These are phyloP conservation scores for Lepidonotus clava DNA, from an alignment of 2,888 invertebrate genomes.

Conservation along the genomic window DNA sequence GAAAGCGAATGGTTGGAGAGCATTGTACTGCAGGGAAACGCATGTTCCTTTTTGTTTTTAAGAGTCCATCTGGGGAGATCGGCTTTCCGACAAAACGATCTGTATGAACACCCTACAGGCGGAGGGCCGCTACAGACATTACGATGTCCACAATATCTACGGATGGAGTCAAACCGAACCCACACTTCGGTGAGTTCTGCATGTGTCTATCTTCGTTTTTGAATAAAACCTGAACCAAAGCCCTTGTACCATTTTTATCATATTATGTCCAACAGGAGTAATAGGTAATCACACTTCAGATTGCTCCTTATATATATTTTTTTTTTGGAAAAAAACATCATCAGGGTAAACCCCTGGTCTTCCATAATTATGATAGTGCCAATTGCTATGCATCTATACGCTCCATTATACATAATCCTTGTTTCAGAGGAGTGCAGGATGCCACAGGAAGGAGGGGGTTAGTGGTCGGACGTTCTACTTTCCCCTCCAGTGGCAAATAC, in stretches of 20 bases:
- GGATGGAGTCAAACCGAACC: conserved; percentile 64
- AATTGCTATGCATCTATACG: too few species aligned
- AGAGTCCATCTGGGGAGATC: conserved; percentile 49
- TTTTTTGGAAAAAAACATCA: too few species aligned
- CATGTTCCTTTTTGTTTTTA: neutral
- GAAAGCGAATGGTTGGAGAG: too few species aligned
- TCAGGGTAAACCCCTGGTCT: too few species aligned
- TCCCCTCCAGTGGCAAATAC: conserved; percentile 74
- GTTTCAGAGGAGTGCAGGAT: conserved; percentile 53
- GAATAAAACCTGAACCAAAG: neutral
- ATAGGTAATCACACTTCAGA: too few species aligned
- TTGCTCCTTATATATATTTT: too few species aligned
- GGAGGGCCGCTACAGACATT: conserved; percentile 69
- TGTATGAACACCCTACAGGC: conserved; percentile 80
- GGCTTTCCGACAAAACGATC: conserved; percentile 72
- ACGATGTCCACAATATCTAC: conserved; percentile 78
- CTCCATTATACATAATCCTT: neutral
- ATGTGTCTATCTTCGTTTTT: neutral
- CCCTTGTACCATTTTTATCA: too few species aligned
- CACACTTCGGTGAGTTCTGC: conserved; percentile 13
- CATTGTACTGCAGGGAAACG: too few species aligned
- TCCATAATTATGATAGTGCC: too few species aligned
- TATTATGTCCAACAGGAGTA: too few species aligned
- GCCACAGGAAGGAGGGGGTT: conserved; percentile 78
- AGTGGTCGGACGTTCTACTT: conserved; percentile 83